Evolutionary conservation across 2,888 invertebrate genomes (phyloP), one percentile per base, ranked within the genome.

Genomic region (Lochmaea capreae): DNA sequence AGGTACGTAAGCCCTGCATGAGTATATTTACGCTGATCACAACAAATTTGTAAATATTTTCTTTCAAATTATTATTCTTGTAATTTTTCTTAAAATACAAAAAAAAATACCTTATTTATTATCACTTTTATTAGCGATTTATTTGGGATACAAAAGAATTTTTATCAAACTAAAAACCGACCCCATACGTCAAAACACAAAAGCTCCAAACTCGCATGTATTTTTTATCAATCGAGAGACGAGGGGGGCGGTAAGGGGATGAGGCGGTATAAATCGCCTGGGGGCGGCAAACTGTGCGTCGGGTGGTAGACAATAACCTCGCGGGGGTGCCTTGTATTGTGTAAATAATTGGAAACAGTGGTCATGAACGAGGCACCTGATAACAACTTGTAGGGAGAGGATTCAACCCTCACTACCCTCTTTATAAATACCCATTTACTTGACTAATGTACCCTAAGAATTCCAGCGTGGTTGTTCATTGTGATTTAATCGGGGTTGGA

Each of bases 311-410:
- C 81, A 81, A 80, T 77, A 76, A 79, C 78, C 70, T 78, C 69
- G 75, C 77, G 77, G 83, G 81, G 83, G 82, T 80, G 82, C 79
- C 79, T 81, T 75, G 83, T 80, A 84, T 84, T 84, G 84, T 84
- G 84, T 82, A 83, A 83, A 84, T 84, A 84, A 85, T 85, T 85
- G 85, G 83, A 83, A 84, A 83, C 84, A 84, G 84, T 83, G 84
- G 84, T 84, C 84, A 83, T 83, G 83, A 84, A 76, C 78, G 77
- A 79, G 81, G 80, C 82, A 83, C 83, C 83, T 83, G 83, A 83
- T 82, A 82, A 81, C 81, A 81, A 81, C 81, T 81, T 81, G 81
- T 80, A 81, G 80, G 75, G 63, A 66, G 70, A 66, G 70, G 67
- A 67, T 66, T 67, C 67, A 54, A 67, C 75, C 76, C 73, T 73